Conservation (phyloP, 2,797 vertebrate species). For the Picus viridis region DNA sequence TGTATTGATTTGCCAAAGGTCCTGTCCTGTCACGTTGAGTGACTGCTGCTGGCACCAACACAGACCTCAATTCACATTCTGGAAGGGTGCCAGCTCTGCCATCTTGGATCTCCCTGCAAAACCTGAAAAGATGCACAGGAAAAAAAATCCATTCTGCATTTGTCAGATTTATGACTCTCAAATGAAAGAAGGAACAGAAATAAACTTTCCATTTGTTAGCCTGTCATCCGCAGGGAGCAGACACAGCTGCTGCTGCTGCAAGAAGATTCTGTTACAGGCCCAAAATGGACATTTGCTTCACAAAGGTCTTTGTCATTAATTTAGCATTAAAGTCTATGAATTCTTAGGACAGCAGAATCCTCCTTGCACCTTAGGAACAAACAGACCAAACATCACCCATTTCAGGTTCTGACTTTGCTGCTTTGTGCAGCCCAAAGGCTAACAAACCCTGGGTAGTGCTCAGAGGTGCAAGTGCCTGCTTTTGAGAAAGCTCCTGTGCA, state of each 20-base stretch:
- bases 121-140: constrained; percentile 47
- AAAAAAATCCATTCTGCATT: constrained; percentile 54
- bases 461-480: background rate
- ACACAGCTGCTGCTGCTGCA: constrained; percentile 45
- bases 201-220: constrained; percentile 70
- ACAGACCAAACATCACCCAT: background rate
- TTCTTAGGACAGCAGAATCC: background rate
- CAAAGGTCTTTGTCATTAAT: constrained; percentile 49
- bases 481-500: background rate
- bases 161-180: constrained; percentile 71
- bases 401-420: background rate
- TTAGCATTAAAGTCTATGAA: constrained; percentile 35
- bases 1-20: constrained; percentile 35
- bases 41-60: constrained; percentile 25
- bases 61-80: constrained; percentile 60
- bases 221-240: constrained; percentile 40
- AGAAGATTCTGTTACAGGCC: constrained; percentile 54
- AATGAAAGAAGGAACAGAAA: constrained; percentile 62
- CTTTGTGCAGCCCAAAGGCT: background rate
- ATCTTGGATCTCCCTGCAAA: constrained; percentile 60
- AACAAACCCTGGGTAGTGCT: background rate
- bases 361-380: background rate
- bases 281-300: constrained; percentile 42
- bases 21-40: constrained; percentile 39
- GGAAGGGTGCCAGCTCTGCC: constrained; percentile 48